Evolutionary conservation across 2,888 invertebrate species (phyloP).

Genomic region (Coecobrya sp.): DNA sequence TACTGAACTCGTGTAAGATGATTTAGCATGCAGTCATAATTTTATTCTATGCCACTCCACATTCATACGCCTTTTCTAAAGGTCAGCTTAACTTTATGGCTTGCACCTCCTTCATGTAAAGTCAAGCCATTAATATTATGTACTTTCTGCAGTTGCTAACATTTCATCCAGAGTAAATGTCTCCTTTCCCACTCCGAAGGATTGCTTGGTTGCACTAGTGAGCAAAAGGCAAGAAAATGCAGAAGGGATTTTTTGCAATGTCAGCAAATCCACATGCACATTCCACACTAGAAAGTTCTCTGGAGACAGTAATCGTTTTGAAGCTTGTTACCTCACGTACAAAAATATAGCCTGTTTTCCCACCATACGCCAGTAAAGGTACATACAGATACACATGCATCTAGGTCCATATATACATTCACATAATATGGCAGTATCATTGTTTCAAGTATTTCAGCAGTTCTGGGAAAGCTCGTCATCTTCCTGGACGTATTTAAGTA

Average conservation of each 20-base stretch:
- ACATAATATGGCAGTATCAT: not conserved
- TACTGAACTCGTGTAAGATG: not conserved
- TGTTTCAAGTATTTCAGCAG: not conserved
- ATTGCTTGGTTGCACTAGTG: not conserved
- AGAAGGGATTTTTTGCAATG: conserved; percentile 45
- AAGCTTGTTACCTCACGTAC: conserved; percentile 21
- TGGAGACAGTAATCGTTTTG: not conserved
- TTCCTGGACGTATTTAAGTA: not conserved
- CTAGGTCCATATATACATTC: too few relatives aligned
- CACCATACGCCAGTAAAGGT: not conserved
- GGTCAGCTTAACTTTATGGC: conserved; percentile 30
- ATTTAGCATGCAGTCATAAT: not conserved
- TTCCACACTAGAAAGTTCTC: conserved; percentile 18
- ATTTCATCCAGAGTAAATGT: not conserved
- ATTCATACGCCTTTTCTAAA: not conserved
- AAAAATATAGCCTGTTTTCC: not conserved
- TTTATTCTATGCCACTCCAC: not conserved
- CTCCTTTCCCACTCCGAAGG: not conserved
- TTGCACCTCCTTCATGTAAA: not conserved
- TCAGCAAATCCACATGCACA: conserved; percentile 5
- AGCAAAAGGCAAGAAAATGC: not conserved
- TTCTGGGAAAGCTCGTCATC: not conserved
- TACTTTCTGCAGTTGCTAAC: not conserved
- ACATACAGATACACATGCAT: too few relatives aligned
- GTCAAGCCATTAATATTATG: not conserved